Evolutionary conservation across 1,140 invertebrate species (phyloP).

Genomic region (Nebria ingens): DNA sequence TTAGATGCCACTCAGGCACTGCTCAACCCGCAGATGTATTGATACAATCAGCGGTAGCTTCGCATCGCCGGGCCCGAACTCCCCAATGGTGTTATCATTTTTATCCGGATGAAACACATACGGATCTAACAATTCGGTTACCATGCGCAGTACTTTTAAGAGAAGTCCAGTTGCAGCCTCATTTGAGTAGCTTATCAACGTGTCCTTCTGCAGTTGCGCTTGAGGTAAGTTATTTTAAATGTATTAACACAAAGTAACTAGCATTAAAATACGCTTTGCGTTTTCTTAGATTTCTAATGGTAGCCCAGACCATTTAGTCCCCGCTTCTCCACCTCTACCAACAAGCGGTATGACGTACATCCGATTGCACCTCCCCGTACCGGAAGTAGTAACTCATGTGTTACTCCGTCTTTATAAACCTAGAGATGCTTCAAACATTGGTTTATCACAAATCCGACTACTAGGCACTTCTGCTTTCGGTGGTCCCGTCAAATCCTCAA

Average conservation of each 20-base stretch:
- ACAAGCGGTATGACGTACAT: conserved; percentile 81
- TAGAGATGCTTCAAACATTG: conserved; percentile 76
- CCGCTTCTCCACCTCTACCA: conserved; percentile 58
- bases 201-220: conserved; percentile 84
- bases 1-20: conserved; percentile 52
- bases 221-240: conserved; percentile 41
- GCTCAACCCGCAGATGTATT: conserved; percentile 80
- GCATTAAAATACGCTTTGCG: neutral
- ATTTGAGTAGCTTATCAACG: conserved; percentile 71
- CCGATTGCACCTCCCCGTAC: conserved; percentile 65
- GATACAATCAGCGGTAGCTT: conserved; percentile 52
- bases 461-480: conserved; percentile 70
- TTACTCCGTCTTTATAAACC: conserved; percentile 67
- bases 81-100: conserved; percentile 90
- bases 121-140: conserved; percentile 75
- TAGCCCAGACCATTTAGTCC: conserved; percentile 42
- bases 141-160: conserved; percentile 82
- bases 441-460: conserved; percentile 76
- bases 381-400: conserved; percentile 64
- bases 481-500: conserved; percentile 35
- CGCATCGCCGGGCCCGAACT: conserved; percentile 70
- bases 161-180: conserved; percentile 82
- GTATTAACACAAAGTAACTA: neutral
- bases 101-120: conserved; percentile 79
- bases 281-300: conserved; percentile 40